These are phyloP conservation scores for Myxocyprinus asiaticus DNA, from an alignment of 2,113 vertebrate species.

Conservation along the genomic window DNA sequence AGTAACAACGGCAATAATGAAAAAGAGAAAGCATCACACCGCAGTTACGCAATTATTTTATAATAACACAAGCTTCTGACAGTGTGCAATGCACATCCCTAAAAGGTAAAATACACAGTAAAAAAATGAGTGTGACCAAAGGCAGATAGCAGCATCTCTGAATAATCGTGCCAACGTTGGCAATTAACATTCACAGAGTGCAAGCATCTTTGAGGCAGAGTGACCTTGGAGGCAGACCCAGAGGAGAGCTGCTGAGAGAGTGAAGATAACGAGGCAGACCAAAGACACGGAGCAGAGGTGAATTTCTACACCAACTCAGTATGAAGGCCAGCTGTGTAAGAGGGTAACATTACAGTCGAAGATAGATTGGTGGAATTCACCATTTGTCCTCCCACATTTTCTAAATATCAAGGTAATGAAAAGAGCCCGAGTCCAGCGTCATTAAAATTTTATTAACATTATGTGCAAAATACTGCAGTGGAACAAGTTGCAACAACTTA, in stretches of 20 bases:
- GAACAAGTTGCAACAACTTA: slow-evolving; percentile 18
- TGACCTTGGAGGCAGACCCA: slow-evolving; percentile 56
- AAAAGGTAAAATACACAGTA: slow-evolving; percentile 34
- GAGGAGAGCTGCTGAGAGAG: slow-evolving; percentile 41
- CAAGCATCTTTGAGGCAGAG: slow-evolving; percentile 40
- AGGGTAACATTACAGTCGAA: neutral
- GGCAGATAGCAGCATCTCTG: slow-evolving; percentile 23
- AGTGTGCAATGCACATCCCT: neutral
- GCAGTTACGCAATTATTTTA: neutral
- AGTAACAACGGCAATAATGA: too few species aligned
- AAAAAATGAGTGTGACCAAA: slow-evolving; percentile 35
- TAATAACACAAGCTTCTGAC: slow-evolving; percentile 23
- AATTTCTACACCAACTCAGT: slow-evolving; percentile 45
- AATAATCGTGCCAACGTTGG: slow-evolving; percentile 37
- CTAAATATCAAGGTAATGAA: slow-evolving; percentile 25
- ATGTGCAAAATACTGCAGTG: slow-evolving; percentile 46
- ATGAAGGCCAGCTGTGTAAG: slow-evolving; percentile 36
- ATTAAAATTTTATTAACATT: slow-evolving; percentile 48
- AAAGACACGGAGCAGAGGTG: slow-evolving; percentile 52
- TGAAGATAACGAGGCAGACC: slow-evolving; percentile 53
- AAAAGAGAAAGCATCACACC: neutral
- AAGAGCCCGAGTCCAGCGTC: neutral
- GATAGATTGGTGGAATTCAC: slow-evolving; percentile 19
- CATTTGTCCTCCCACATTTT: slow-evolving; percentile 25
- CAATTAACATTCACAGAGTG: slow-evolving; percentile 55